Evolutionary conservation across 2,888 invertebrate genomes (phyloP), one percentile per base, ranked within the genome.

Genomic region (Pterobdella sp.): DNA sequence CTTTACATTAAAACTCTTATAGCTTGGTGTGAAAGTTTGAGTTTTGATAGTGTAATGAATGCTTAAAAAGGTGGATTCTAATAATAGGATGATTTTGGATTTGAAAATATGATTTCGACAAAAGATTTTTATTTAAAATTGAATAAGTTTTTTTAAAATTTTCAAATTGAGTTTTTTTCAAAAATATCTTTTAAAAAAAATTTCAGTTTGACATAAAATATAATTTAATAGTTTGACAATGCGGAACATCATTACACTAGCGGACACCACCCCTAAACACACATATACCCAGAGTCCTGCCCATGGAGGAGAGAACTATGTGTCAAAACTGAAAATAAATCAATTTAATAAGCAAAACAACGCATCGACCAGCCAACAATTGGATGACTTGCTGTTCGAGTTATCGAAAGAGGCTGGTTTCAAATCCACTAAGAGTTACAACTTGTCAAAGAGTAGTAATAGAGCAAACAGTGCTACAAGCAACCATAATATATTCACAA

Each of bases 361-460:
- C 42, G 42, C 69, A 10, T 37, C 52, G 34, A 37, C 69, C 26
- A 69, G 56, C 56, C 29, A 37, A 10, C 69, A 69, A 56, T 56
- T 69, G 29, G 69, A 69, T 49, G 69, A 69, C 2, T 35, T 69
- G 35, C 31, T 69, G 2, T 31, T 52, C 22, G 69, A 69, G 34
- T 32, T 69, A 31, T 69, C 69, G n/a, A 49, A 29, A 49, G 69
- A 69, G 42, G 69, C 69, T 52, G 69, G 69, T 32, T 69, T 69
- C 56, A 69, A 56, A 52, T 31, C 56, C 18, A 49, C 42, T 14
- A 42, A 42, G 18, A 42, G 18, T 7, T 42, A 42, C 42, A 42
- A 42, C 42, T 18, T 42, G 42, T 14, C 42, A 18, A 42, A 42
- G 7, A 42, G 18, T 14, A 18, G 42, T 18, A n/a, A n/a, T n/a